Conservation (phyloP, 92 coral and sea anemone genomes). For the Actinernus sp. region DNA sequence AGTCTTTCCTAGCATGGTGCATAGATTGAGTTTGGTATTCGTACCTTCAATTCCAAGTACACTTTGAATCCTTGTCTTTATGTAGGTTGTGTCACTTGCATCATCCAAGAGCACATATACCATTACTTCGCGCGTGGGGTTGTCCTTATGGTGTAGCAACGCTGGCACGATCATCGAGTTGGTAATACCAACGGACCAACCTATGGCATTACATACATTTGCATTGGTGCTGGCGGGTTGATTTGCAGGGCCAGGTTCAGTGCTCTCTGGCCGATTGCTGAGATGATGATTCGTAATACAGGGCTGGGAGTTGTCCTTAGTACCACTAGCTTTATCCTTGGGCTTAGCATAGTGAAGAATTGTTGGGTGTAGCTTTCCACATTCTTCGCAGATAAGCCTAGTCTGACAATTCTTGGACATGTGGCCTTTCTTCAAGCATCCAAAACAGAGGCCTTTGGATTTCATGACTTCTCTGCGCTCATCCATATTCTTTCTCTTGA, state of each 20-base stretch:
- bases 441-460: constrained; percentile 9
- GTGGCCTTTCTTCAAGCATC: background rate
- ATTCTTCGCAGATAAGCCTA: background rate
- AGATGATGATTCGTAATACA: too few species aligned
- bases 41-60: constrained; percentile 62
- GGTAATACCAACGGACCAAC: background rate
- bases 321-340: background rate
- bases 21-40: constrained; percentile 40
- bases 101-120: too few species aligned
- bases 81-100: constrained; percentile 80
- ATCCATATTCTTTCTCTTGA: background rate
- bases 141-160: constrained; percentile 47
- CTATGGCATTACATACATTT: background rate
- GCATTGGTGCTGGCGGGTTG: background rate
- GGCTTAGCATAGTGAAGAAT: background rate
- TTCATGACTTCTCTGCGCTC: background rate
- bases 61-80: constrained; percentile 16
- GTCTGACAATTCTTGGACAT: background rate
- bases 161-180: constrained; percentile 51
- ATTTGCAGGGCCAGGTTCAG: background rate
- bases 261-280: too few species aligned
- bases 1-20: constrained; percentile 64
- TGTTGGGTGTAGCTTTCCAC: constrained; percentile 9
- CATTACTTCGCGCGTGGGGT: constrained; percentile 27
- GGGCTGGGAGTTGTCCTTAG: background rate